phyloP scores from a whole-genome alignment of 2,113 vertebrate genomes.

The Geothlypis trichas region DNA sequence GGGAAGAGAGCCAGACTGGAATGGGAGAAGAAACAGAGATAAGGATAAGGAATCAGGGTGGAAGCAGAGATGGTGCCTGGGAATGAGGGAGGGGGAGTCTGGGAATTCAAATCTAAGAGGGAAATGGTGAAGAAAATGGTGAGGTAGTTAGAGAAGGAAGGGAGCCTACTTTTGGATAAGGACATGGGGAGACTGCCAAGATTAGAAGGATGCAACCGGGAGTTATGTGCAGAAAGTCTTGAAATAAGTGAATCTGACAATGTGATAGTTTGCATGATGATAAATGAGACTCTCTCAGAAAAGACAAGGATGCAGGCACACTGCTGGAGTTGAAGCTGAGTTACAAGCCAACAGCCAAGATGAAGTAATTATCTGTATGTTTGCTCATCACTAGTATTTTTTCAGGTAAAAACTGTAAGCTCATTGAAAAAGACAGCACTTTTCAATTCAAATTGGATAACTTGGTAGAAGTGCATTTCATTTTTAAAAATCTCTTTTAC shows the following conservation, averaged over 20 bases:
- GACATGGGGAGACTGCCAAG: not conserved
- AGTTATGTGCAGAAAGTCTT: not conserved
- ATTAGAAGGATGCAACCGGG: not conserved
- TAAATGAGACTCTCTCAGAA: not conserved
- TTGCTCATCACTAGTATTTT: not conserved
- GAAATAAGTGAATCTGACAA: not conserved
- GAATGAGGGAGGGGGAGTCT: not conserved
- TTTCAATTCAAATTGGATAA: not conserved
- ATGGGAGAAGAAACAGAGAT: not conserved
- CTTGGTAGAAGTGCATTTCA: not conserved
- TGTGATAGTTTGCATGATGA: not conserved
- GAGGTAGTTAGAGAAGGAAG: not conserved
- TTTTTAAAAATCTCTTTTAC: not conserved
- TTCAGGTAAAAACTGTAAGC: not conserved
- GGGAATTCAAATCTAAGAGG: not conserved
- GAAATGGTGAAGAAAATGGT: not conserved
- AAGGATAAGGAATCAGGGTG: slow-evolving; percentile 3
- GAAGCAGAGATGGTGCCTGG: not conserved
- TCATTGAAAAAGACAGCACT: not conserved
- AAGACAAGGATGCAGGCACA: not conserved
- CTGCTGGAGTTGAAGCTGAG: not conserved
- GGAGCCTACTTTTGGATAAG: not conserved
- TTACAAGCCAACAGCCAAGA: not conserved
- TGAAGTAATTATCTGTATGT: not conserved
- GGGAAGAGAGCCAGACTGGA: not conserved